These are phyloP conservation scores for Drosophila dives DNA, from an alignment of 2,888 invertebrate species.

Conservation along the genomic window DNA sequence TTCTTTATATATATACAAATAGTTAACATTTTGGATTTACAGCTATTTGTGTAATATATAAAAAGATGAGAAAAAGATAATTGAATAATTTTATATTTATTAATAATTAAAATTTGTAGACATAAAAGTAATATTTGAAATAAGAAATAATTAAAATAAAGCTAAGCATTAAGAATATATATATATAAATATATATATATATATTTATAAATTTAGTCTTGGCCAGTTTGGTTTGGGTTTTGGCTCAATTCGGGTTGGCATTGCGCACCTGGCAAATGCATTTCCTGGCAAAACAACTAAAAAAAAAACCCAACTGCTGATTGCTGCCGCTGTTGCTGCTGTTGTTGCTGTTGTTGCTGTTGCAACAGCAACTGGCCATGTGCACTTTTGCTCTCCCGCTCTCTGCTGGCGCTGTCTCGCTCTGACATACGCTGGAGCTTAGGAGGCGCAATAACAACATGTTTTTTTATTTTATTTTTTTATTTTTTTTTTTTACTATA, in stretches of 20 bases:
- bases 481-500: slow-evolving; percentile 38
- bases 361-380: slow-evolving; percentile 26
- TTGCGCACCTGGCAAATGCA: slow-evolving; percentile 77
- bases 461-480: slow-evolving; percentile 41
- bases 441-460: slow-evolving; percentile 59
- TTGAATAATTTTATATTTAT: background rate
- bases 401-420: slow-evolving; percentile 23
- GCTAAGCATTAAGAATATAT: background rate
- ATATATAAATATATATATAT: background rate
- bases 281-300: slow-evolving; percentile 74
- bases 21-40: background rate
- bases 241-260: background rate
- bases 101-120: no score
- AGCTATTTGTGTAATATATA: no score
- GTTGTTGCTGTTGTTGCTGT: slow-evolving; percentile 4
- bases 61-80: no score
- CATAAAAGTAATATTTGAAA: background rate
- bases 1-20: background rate
- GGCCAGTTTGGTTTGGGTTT: background rate
- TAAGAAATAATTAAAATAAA: background rate
- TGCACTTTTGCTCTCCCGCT: slow-evolving; percentile 39
- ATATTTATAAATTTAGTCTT: background rate
- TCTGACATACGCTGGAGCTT: slow-evolving; percentile 46
- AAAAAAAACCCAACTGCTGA: slow-evolving; percentile 28
- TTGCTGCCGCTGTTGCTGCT: background rate